These are phyloP conservation scores for Hypolimnas misippus DNA, from an alignment of 2,888 invertebrate species.

Conservation along the genomic window DNA sequence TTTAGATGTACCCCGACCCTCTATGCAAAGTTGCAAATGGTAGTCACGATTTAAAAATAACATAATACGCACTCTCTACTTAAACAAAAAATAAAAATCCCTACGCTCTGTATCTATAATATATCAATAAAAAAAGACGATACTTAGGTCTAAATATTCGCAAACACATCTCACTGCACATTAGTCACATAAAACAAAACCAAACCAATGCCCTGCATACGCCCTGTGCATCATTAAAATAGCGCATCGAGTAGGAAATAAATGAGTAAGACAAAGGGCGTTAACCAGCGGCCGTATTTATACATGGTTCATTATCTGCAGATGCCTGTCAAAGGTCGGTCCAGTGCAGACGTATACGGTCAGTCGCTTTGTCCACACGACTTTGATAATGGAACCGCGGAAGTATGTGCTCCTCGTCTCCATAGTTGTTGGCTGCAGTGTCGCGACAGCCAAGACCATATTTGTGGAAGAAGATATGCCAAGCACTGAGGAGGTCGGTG, in stretches of 20 bases:
- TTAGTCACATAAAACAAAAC: constrained; percentile 30
- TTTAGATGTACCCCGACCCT: no score
- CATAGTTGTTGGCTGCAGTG: constrained; percentile 43
- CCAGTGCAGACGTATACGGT: constrained; percentile 34
- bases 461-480: constrained; percentile 61
- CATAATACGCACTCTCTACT: no score
- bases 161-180: background rate
- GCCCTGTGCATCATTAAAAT: constrained; percentile 31
- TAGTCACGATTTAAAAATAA: no score
- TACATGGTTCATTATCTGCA: constrained; percentile 43
- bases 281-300: constrained; percentile 43
- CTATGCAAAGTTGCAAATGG: no score
- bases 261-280: constrained; percentile 47
- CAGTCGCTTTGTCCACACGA: constrained; percentile 47
- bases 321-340: constrained; percentile 51
- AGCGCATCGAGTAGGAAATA: constrained; percentile 50
- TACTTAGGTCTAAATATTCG: background rate
- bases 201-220: constrained; percentile 29
- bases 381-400: constrained; percentile 50
- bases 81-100: no score
- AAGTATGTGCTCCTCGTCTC: constrained; percentile 46
- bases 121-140: no score
- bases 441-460: constrained; percentile 57
- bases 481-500: constrained; percentile 67
- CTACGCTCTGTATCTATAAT: no score